Conservation (phyloP, 2,797 vertebrate genomes). For the Catostomus latipinnis region DNA sequence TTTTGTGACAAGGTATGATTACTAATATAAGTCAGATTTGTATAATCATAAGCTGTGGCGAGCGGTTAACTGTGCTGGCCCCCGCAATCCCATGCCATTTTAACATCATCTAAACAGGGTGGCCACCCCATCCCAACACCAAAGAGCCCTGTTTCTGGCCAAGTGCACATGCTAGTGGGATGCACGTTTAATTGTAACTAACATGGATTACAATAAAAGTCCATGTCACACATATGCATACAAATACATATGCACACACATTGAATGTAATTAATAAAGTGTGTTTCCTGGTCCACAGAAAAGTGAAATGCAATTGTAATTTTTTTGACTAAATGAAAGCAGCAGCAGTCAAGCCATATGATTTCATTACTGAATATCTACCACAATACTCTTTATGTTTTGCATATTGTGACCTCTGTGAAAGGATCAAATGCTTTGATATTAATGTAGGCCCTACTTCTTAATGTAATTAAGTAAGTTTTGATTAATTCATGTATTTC, state of each 20-base stretch:
- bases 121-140: constrained; percentile 30
- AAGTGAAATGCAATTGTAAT: neutral
- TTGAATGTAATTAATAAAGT: neutral
- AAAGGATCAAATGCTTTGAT: neutral
- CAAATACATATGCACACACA: constrained; percentile 1
- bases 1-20: constrained; percentile 76
- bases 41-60: constrained; percentile 79
- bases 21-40: constrained; percentile 79
- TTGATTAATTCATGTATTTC: no score
- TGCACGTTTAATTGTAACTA: constrained; percentile 13
- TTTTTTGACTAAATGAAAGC: constrained; percentile 6
- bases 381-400: neutral
- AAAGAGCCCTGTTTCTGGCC: constrained; percentile 11
- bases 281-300: neutral
- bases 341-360: neutral
- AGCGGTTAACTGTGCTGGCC: constrained; percentile 69
- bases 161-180: constrained; percentile 20
- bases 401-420: neutral
- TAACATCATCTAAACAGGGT: constrained; percentile 58
- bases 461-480: no score
- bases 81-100: constrained; percentile 68
- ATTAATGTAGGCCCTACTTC: neutral
- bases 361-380: neutral
- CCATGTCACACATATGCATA: constrained; percentile 4
- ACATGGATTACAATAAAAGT: neutral